Evolutionary conservation across 2,797 vertebrate species (phyloP).

Genomic region (Percopsis omiscomaycus): DNA sequence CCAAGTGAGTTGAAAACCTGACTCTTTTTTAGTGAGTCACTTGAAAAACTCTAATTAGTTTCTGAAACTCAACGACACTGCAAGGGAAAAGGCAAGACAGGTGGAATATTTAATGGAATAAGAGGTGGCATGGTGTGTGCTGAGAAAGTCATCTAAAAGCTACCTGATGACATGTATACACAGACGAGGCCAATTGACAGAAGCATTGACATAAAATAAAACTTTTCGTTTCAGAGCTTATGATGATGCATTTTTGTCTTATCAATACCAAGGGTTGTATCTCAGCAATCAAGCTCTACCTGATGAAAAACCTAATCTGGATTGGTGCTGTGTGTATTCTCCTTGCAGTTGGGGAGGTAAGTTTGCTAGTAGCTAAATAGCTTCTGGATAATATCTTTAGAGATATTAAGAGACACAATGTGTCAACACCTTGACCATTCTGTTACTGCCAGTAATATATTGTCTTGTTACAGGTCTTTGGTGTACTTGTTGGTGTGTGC

Average conservation of each 20-base stretch:
- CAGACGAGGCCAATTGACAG: neutral
- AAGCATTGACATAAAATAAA: neutral
- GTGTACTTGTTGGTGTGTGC: constrained; percentile 24
- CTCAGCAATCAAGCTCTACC: constrained; percentile 17
- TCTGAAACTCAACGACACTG: no score
- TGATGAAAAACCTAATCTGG: constrained; percentile 48
- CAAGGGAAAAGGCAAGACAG: no score
- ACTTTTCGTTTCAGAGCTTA: neutral
- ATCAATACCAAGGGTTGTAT: constrained; percentile 46
- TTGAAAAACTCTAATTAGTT: no score
- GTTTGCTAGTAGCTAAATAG: neutral
- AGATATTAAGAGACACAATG: constrained; percentile 33
- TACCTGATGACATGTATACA: no score
- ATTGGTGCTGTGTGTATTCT: constrained; percentile 43
- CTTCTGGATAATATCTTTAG: neutral
- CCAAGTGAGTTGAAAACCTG: no score
- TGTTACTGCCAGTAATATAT: constrained; percentile 44
- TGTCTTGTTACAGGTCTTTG: constrained; percentile 42
- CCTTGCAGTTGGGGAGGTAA: constrained; percentile 51
- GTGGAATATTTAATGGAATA: no score
- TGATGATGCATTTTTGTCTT: neutral
- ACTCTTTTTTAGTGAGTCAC: no score
- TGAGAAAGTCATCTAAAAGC: no score
- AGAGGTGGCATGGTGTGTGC: no score
- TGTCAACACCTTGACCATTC: neutral